phyloP scores from a whole-genome alignment of 2,113 vertebrate species.

The Lasiurus borealis region DNA sequence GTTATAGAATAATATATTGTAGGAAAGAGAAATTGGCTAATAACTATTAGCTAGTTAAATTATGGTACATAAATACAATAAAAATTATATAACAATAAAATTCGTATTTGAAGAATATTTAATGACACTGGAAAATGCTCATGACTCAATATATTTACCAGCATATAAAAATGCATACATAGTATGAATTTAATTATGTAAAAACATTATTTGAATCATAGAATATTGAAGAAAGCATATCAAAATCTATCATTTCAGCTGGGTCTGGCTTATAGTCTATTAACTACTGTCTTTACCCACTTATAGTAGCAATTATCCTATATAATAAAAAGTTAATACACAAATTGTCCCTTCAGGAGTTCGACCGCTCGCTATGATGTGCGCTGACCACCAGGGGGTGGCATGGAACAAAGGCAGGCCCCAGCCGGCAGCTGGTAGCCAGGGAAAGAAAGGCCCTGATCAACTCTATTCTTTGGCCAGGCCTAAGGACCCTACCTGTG shows the following conservation, averaged over 20 bases:
- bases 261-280: background rate
- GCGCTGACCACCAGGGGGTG: too few species aligned
- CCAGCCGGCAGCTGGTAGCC: too few species aligned
- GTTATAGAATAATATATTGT: background rate
- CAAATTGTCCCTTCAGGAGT: too few species aligned
- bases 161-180: background rate
- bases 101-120: background rate
- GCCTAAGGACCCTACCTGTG: too few species aligned
- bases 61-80: background rate
- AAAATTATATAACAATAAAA: background rate
- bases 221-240: background rate
- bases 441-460: too few species aligned
- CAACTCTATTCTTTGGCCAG: too few species aligned
- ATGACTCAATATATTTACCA: background rate
- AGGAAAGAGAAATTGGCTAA: slow-evolving; percentile 14
- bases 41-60: background rate
- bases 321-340: too few species aligned
- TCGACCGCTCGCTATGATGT: too few species aligned
- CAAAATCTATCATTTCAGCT: slow-evolving; percentile 5
- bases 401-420: too few species aligned
- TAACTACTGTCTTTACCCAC: background rate
- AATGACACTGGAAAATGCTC: background rate
- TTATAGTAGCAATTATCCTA: background rate
- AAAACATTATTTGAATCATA: slow-evolving; percentile 10
- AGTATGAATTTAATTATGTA: background rate